These are phyloP conservation scores for Sepiola atlantica DNA, from an alignment of 2,888 invertebrate genomes.

Conservation along the genomic window DNA sequence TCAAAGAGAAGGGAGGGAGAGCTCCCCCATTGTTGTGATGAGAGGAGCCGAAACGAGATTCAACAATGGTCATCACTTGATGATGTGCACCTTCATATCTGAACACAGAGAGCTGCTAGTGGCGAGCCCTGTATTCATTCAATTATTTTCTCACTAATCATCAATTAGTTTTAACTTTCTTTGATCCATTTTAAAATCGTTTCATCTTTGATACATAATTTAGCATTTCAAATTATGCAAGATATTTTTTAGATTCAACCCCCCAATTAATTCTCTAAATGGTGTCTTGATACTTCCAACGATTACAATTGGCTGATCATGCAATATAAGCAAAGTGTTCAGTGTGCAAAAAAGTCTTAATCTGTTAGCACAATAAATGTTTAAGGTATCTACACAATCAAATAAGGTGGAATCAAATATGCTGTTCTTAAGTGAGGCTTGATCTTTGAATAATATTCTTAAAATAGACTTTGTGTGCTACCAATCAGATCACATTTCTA, in stretches of 20 bases:
- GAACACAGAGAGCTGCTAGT: too few species aligned
- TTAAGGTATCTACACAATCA: neutral
- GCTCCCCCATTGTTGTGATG: too few species aligned
- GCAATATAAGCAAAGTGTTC: constrained; percentile 4
- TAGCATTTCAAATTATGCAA: neutral
- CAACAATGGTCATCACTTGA: too few species aligned
- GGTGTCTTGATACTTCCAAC: neutral
- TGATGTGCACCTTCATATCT: too few species aligned
- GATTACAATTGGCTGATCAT: neutral
- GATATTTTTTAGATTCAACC: neutral
- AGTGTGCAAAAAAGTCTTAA: neutral
- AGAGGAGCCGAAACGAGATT: too few species aligned
- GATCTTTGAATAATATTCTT: neutral
- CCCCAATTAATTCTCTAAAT: neutral
- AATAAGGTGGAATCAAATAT: too few species aligned
- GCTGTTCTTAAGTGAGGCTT: neutral
- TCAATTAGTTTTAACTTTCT: neutral
- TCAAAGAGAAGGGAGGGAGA: too few species aligned
- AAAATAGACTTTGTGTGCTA: neutral
- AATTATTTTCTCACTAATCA: neutral
- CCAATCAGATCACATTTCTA: neutral
- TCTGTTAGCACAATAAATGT: neutral
- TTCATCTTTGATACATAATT: neutral
- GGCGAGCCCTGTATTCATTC: neutral
- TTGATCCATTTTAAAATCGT: neutral